Percentiles rank a stretch among this genome's conserved stretches.
These are phyloP conservation scores for Acrobasis consociella DNA, from an alignment of 2,888 invertebrate genomes.

Conservation along the genomic window DNA sequence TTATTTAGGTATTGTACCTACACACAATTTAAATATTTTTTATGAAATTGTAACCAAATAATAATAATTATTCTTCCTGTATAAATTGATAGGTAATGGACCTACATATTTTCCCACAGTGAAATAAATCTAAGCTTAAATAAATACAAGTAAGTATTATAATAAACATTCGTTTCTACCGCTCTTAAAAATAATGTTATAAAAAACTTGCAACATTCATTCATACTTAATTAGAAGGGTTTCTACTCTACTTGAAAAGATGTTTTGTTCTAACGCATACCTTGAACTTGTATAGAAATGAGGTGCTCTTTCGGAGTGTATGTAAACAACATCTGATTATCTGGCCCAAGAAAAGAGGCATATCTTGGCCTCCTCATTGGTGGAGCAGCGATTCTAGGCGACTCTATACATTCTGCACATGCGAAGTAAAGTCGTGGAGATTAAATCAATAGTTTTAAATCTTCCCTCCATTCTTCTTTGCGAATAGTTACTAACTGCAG, in stretches of 20 bases:
- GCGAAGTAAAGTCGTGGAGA: constrained; percentile 37
- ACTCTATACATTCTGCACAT: constrained; percentile 37
- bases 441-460: constrained; percentile 53
- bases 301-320: constrained; percentile 4
- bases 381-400: background rate
- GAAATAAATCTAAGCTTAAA: too few relatives aligned
- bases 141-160: too few relatives aligned
- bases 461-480: constrained; percentile 36
- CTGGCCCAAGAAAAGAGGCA: background rate
- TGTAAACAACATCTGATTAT: constrained; percentile 27
- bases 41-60: too few relatives aligned
- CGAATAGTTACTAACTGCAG: constrained; percentile 3
- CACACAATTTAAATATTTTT: too few relatives aligned
- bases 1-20: too few relatives aligned
- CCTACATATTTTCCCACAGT: too few relatives aligned
- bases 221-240: background rate
- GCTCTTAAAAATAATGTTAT: background rate
- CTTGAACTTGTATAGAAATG: constrained; percentile 19
- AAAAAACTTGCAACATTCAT: background rate
- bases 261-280: constrained; percentile 7
- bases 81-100: too few relatives aligned
- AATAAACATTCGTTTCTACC: too few relatives aligned
- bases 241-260: background rate
- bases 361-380: constrained; percentile 2
- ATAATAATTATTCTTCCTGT: too few relatives aligned